Evolutionary conservation across 1,140 invertebrate genomes (phyloP).

Genomic region (Monomorium pharaonis): DNA sequence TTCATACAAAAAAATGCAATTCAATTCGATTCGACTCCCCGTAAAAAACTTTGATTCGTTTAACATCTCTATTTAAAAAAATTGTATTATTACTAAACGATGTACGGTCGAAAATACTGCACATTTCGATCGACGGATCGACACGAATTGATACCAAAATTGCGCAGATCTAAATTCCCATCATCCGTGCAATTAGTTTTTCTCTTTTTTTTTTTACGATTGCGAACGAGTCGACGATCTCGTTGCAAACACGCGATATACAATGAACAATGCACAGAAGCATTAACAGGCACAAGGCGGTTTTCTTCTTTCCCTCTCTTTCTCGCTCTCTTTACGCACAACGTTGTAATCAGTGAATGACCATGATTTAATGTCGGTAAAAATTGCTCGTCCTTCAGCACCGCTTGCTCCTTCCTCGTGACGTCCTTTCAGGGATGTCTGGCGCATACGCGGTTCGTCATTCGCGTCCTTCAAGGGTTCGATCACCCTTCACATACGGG

Average conservation of each 20-base stretch:
- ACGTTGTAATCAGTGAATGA: background rate
- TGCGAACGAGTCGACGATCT: background rate
- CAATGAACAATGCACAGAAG: no score
- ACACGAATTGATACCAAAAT: background rate
- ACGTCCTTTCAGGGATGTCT: slow-evolving; percentile 5
- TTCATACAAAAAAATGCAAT: no score
- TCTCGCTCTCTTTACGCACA: background rate
- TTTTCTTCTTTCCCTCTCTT: background rate
- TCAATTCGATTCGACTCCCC: no score
- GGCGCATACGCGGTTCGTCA: background rate
- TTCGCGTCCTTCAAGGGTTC: slow-evolving; percentile 62
- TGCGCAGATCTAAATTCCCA: background rate
- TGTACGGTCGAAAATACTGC: background rate
- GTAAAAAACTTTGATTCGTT: no score
- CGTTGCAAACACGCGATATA: background rate
- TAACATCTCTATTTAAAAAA: background rate
- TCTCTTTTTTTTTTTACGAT: background rate
- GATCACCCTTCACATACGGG: slow-evolving; percentile 19
- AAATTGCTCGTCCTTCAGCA: slow-evolving; percentile 13
- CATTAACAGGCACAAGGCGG: no score
- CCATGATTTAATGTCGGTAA: slow-evolving; percentile 45
- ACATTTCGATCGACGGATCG: background rate
- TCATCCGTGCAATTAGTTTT: background rate
- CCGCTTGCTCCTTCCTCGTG: background rate
- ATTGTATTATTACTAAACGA: background rate